Base-by-base conservation (phyloP, 2,797 vertebrate genomes). In the Aselliscus stoliczkanus region DNA sequence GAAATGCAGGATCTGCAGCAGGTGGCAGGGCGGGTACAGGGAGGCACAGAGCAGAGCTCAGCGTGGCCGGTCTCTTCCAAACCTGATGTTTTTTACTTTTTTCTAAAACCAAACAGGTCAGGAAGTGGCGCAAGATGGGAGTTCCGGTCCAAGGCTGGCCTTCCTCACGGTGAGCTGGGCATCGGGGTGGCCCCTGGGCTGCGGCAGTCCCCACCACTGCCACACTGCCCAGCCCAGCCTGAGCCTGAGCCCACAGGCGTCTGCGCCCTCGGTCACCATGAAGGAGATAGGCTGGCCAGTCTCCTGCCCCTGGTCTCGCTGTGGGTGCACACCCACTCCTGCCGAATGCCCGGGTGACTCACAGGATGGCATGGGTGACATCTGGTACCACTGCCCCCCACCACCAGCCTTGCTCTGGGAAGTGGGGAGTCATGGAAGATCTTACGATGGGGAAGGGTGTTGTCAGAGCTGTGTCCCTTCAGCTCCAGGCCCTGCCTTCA, bases 1-100 rank as follows among this genome's bases (percentile, higher is more conserved):
- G n/a, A n/a, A 25, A 5, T 3, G 27, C 0, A 0, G 56, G 60
- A 2, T 5, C 5, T 1, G 1, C 0, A 5, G 44, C 8, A 1
- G 67, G 12, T 1, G 20, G 18, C 5, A 1, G 23, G 65, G 13
- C 0, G 2, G 4, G 17, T 29, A 27, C 37, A 20, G 5, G 23
- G 39, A 31, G 39, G 20, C 64, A 0, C 11, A 0, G 65, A 14
- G 52, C 70, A 13, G 37, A 10, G 29, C 42, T 50, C 17, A 5
- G 52, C 2, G 0, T 11, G 50, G 50, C 27, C 1, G 6, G 0
- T 5, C 47, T 21, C 14, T 56, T 23, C 21, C 1, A 23, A 23
- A 5, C 44, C 84, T 39, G 56, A 73, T 0, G 0, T 23, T 23
- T 27, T 34, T 42, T n/a, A 8, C 44, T 83, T 79, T 87, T 47